Evolutionary conservation across 2,888 invertebrate species (phyloP), one percentile per base, ranked within the genome.

Genomic region (Hedychridium roseum): DNA sequence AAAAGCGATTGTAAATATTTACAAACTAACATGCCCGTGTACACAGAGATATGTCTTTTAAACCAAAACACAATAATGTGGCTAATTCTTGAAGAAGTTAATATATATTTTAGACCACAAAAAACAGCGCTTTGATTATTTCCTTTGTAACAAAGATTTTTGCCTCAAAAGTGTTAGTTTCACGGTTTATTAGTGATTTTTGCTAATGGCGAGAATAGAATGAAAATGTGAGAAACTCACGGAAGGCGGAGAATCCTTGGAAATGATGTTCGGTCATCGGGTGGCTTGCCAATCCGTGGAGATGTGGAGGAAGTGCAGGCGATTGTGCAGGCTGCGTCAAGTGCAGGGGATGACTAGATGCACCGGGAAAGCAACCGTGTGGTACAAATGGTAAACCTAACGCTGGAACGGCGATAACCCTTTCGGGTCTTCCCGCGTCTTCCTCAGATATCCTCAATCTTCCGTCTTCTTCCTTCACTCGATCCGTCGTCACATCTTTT

Each of bases 221-320:
- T n/a, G n/a, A n/a, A n/a, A n/a, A n/a, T n/a, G n/a, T 48, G 54
- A 52, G 28, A n/a, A 43, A 78, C 83, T 82, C 74, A 83, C 83
- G 66, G 64, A 82, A 83, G 17, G 82, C 82, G 2, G 82, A 80
- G 58, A 82, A 76, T 68, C 82, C 82, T 39, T 82, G 70, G 38
- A 73, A 66, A 51, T 80, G 80, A 28, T 74, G 68, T 44, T 79
- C 77, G 17, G 74, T 57, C 6, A 64, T 54, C 34, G 68, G 54
- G 43, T 67, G 68, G 41, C 60, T 60, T 17, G 69, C 61, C 43
- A 71, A 52, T 43, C 60, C 55, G 31, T 55, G 60, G 45, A 68
- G 62, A 52, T 69, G 66, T 20, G 62, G 45, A 30, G 64, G 64
- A 23, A 66, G 54, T 38, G 57, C 16, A 79, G 81, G 52, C 80